phyloP scores from a whole-genome alignment of 2,888 invertebrate species.

The Drosophila borborema region DNA sequence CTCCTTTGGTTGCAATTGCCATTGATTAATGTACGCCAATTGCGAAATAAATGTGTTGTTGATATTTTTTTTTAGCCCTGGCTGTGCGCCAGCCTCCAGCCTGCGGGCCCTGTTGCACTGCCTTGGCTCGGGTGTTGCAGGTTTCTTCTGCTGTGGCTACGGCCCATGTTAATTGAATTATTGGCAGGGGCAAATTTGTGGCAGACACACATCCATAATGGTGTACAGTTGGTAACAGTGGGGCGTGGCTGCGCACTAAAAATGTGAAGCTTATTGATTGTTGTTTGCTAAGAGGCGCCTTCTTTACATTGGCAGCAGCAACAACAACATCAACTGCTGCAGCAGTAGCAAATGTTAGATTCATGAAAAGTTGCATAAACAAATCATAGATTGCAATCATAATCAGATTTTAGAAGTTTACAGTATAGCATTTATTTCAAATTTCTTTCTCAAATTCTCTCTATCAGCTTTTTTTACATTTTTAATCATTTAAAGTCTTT shows the following conservation, averaged over 20 bases:
- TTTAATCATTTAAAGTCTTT: background rate
- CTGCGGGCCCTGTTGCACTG: conserved; percentile 26
- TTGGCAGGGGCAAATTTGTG: conserved; percentile 74
- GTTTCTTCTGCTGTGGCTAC: conserved; percentile 29
- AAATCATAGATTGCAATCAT: background rate
- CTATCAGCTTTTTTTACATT: background rate
- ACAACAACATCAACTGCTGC: background rate
- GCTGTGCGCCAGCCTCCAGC: conserved; percentile 18
- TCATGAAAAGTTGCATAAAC: background rate
- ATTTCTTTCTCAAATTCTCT: background rate
- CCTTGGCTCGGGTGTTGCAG: conserved; percentile 56
- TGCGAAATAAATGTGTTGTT: conserved; percentile 81
- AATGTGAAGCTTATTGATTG: conserved; percentile 66
- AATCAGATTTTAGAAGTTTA: background rate
- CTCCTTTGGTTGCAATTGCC: conserved; percentile 40
- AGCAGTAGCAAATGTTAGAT: background rate
- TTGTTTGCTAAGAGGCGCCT: conserved; percentile 64
- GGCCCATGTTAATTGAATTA: conserved; percentile 71
- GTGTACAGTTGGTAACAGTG: conserved; percentile 13
- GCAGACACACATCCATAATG: conserved; percentile 63
- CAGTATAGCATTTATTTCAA: background rate
- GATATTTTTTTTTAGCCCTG: conserved; percentile 49
- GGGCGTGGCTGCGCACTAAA: conserved; percentile 37
- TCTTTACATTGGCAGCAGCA: background rate
- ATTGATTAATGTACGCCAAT: conserved; percentile 80